A percentile compares a stretch with the other conserved stretches of the same genome.
Evolutionary conservation across 2,797 vertebrate genomes (phyloP).

Genomic region (Spinus pinus): DNA sequence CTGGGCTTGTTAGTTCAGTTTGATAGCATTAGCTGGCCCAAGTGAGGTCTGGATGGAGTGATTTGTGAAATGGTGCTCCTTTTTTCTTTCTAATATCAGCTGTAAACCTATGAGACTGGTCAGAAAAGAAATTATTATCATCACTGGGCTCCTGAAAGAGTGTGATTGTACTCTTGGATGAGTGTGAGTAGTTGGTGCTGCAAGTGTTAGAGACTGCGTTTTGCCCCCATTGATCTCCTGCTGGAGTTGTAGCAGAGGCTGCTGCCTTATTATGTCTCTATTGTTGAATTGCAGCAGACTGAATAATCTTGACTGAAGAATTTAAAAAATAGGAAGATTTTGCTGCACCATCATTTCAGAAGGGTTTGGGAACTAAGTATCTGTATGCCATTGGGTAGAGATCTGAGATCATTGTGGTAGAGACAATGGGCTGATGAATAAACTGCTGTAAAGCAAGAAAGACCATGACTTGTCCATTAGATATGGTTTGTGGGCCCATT

Average conservation of each 20-base stretch:
- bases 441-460: not conserved
- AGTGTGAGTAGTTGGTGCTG: not conserved
- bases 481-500: not conserved
- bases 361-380: not conserved
- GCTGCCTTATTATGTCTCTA: not conserved
- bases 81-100: not conserved
- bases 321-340: not conserved
- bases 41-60: not conserved
- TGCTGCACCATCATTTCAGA: not conserved
- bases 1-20: not conserved
- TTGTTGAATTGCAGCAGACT: not conserved
- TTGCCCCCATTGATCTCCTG: not conserved
- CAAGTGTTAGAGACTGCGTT: not conserved
- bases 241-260: not conserved
- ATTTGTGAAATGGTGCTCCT: not conserved
- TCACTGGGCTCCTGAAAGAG: rapidly evolving
- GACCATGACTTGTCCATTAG: not conserved
- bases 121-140: not conserved
- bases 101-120: not conserved
- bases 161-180: not conserved
- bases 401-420: not conserved
- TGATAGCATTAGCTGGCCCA: not conserved
- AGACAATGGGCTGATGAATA: not conserved
- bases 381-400: too few relatives aligned
- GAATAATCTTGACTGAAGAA: not conserved